Conservation (phyloP, 30 jellyfish, hydroid and myxozoan species). For the Cassiopea xamachana region DNA sequence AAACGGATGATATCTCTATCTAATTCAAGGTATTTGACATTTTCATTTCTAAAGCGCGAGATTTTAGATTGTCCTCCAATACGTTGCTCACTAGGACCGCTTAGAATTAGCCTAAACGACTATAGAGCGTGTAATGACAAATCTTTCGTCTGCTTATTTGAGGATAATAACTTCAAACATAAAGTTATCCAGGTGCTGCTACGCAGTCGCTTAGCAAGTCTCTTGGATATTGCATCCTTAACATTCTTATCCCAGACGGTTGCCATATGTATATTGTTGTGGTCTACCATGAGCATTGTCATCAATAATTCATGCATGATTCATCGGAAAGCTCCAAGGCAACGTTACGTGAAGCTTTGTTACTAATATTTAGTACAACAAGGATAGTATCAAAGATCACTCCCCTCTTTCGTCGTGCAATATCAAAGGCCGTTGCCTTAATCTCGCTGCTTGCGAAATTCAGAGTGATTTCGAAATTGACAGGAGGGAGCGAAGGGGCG, state of each 20-base stretch:
- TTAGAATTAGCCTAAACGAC: neutral
- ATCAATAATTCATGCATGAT: slow-evolving; percentile 58
- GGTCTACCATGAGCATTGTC: slow-evolving; percentile 65
- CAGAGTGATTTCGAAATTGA: neutral
- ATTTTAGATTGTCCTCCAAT: no score
- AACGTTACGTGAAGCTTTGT: slow-evolving; percentile 57
- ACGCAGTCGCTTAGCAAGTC: neutral
- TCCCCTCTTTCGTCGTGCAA: slow-evolving; percentile 3
- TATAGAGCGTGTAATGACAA: neutral
- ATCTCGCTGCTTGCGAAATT: slow-evolving; percentile 1
- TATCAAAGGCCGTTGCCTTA: neutral
- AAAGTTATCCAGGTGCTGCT: neutral
- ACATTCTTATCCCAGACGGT: slow-evolving; percentile 52
- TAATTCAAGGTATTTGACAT: neutral
- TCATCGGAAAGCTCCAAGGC: slow-evolving; percentile 59
- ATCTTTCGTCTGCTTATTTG: neutral
- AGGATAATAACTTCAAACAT: neutral
- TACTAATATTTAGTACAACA: neutral
- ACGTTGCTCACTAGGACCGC: neutral
- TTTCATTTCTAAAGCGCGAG: neutral
- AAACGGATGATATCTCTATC: neutral
- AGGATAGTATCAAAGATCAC: slow-evolving; percentile 50
- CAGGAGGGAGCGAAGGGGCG: neutral
- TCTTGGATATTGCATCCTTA: slow-evolving; percentile 4
- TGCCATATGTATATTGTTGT: slow-evolving; percentile 63